Conservation (phyloP, 1,140 invertebrate species). For the Tetraneura akinire region DNA sequence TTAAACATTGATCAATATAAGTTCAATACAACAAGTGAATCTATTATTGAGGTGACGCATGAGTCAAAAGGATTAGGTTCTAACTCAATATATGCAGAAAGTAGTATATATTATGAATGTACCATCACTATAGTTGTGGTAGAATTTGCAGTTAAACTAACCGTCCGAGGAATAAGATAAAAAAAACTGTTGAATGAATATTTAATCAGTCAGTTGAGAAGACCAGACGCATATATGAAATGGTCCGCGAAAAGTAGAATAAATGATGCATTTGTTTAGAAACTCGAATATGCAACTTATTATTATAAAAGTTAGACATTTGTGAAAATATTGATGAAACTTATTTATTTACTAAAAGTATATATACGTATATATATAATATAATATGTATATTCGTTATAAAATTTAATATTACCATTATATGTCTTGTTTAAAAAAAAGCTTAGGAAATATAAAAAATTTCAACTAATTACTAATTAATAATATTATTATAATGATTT, state of each 20-base stretch:
- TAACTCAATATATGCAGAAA: background rate
- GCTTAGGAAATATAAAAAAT: too few species aligned
- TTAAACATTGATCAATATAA: conserved; percentile 19
- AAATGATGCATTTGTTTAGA: background rate
- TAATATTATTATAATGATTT: too few species aligned
- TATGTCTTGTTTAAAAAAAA: too few species aligned
- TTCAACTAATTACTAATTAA: too few species aligned
- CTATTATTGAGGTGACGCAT: background rate
- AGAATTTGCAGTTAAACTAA: background rate
- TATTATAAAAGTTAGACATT: too few species aligned
- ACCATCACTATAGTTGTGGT: background rate
- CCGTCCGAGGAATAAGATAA: background rate
- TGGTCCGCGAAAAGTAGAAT: background rate
- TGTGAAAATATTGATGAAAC: too few species aligned
- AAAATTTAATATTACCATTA: too few species aligned
- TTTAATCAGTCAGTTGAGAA: background rate
- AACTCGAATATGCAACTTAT: too few species aligned
- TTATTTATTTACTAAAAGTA: too few species aligned
- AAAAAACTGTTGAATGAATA: background rate
- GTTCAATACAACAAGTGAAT: background rate
- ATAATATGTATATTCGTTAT: too few species aligned
- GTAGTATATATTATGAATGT: background rate
- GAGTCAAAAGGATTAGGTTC: background rate
- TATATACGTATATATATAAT: too few species aligned
- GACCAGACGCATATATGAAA: background rate